Evolutionary conservation across 2,113 vertebrate genomes (phyloP).

Genomic region (Centropristis striata): DNA sequence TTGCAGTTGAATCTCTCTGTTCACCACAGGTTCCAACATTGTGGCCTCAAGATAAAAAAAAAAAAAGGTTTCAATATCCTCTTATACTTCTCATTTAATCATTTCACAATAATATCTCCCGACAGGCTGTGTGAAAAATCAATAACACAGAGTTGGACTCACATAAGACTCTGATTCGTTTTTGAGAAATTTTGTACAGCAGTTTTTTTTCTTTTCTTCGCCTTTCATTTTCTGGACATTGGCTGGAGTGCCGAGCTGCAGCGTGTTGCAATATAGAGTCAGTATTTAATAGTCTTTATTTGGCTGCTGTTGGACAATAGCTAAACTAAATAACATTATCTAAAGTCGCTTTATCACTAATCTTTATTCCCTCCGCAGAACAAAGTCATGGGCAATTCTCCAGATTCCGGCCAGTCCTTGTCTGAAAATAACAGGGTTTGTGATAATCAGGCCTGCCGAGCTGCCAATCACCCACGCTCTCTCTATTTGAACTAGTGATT

Average conservation of each 20-base stretch:
- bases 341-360: not conserved
- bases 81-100: constrained; percentile 44
- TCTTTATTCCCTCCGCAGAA: not conserved
- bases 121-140: constrained; percentile 44
- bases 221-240: not conserved
- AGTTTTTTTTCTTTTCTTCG: not conserved
- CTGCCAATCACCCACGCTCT: not conserved
- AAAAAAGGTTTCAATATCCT: constrained; percentile 36
- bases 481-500: constrained; percentile 11
- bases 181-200: not conserved
- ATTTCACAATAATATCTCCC: constrained; percentile 36
- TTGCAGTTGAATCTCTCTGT: not conserved
- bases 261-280: not conserved
- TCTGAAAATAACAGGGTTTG: constrained; percentile 15
- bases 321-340: not conserved
- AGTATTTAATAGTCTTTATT: not conserved
- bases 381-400: not conserved
- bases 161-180: constrained; percentile 3
- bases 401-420: not conserved
- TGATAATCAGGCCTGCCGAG: not conserved
- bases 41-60: constrained; percentile 23
- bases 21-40: not conserved
- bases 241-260: not conserved
- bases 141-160: constrained; percentile 40
- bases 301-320: not conserved